Conservation (phyloP, 2,113 vertebrate genomes). For the Callipepla squamata region DNA sequence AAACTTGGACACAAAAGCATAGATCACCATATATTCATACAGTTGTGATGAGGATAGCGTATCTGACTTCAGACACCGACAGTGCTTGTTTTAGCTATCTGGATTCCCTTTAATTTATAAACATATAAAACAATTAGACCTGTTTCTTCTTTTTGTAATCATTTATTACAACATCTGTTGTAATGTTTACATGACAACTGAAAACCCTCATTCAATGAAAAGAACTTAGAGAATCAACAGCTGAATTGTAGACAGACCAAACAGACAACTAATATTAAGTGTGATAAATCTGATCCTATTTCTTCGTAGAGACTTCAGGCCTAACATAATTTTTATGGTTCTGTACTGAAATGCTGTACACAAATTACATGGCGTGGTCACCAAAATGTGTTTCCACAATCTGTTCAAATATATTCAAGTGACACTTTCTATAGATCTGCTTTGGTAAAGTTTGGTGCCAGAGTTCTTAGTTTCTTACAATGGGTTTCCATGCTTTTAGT, state of each 20-base stretch:
- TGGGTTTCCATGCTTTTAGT: neutral
- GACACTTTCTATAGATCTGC: neutral
- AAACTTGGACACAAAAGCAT: neutral
- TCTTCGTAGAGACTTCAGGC: rapidly evolving
- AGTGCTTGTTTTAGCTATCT: neutral
- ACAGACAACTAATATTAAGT: neutral
- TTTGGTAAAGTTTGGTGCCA: neutral
- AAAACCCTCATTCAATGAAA: neutral
- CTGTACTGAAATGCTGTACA: neutral
- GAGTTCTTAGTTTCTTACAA: neutral
- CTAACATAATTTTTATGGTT: neutral
- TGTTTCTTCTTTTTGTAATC: neutral
- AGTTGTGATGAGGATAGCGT: neutral
- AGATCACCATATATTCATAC: neutral
- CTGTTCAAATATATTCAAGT: neutral
- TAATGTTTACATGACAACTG: neutral
- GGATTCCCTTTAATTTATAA: neutral
- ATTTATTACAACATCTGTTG: neutral
- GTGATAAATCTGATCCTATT: neutral
- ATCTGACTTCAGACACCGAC: neutral
- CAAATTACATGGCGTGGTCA: neutral
- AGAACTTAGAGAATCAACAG: neutral
- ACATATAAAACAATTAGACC: neutral
- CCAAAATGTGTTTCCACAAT: neutral
- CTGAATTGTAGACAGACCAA: neutral